Percentiles rank a stretch among this genome's conserved stretches.
Evolutionary conservation across 1,140 invertebrate genomes (phyloP).

Genomic region (Zaprionus tsacasi): DNA sequence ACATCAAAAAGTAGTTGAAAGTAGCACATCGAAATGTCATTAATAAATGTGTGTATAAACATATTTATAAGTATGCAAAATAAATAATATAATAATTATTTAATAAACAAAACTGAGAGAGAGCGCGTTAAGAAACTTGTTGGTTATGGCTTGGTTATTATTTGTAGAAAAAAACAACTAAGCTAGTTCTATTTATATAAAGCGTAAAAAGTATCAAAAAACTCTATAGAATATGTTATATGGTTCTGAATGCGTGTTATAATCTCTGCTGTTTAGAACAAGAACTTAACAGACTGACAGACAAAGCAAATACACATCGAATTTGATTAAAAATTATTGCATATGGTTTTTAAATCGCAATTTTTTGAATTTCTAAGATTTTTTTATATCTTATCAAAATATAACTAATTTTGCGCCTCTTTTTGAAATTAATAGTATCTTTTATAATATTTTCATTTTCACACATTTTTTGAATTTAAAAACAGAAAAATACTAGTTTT

Average conservation of each 20-base stretch:
- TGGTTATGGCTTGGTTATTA: conserved; percentile 14
- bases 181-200: conserved; percentile 27
- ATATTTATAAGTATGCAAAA: conserved; percentile 41
- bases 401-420: too few species aligned
- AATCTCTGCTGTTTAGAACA: background rate
- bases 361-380: too few species aligned
- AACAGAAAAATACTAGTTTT: background rate
- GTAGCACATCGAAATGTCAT: conserved; percentile 42
- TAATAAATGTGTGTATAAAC: conserved; percentile 28
- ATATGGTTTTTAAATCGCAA: too few species aligned
- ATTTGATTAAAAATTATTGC: background rate
- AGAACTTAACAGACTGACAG: conserved; percentile 6
- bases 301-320: background rate
- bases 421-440: too few species aligned
- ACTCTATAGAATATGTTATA: background rate
- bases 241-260: background rate
- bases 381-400: too few species aligned
- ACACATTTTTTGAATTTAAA: background rate
- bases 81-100: conserved; percentile 15
- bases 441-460: too few species aligned
- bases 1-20: conserved; percentile 68
- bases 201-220: background rate
- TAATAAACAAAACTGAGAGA: background rate
- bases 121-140: conserved; percentile 14
- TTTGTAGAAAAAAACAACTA: conserved; percentile 2